These are phyloP conservation scores for Cephus nigrinus DNA, from an alignment of 2,888 invertebrate genomes.

Conservation along the genomic window DNA sequence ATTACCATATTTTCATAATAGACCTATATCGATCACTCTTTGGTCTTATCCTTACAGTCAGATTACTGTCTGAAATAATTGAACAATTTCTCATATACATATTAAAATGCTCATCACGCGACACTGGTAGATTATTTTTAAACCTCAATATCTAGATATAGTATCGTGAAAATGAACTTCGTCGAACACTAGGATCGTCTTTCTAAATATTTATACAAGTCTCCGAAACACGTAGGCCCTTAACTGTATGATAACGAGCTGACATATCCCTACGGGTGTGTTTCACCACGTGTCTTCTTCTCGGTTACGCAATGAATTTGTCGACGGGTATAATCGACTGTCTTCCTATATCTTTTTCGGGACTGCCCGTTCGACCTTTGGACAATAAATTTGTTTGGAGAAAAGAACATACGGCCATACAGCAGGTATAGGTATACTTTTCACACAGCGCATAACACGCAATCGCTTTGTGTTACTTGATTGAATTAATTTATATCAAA, in stretches of 20 bases:
- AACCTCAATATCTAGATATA: neutral
- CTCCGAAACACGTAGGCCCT: neutral
- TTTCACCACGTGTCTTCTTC: neutral
- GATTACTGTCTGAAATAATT: neutral
- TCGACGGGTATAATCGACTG: neutral
- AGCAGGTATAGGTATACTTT: neutral
- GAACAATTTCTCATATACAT: neutral
- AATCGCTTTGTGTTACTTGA: neutral
- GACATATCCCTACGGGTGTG: neutral
- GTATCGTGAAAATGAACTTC: neutral
- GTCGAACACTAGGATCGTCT: neutral
- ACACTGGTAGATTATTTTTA: neutral
- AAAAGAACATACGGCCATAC: neutral
- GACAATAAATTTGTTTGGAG: neutral
- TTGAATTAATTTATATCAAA: neutral
- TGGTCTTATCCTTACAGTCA: neutral
- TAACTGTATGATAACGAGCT: neutral
- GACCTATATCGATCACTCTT: neutral
- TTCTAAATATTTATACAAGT: neutral
- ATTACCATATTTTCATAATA: neutral
- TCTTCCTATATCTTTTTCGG: neutral
- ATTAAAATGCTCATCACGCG: neutral
- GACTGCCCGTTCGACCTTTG: neutral
- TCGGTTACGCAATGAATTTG: neutral
- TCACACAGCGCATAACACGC: neutral